A percentile compares a stretch with the other conserved stretches of the same genome.
phyloP scores from a whole-genome alignment of 1,140 invertebrate genomes.

The Drosophila nebulosa region DNA sequence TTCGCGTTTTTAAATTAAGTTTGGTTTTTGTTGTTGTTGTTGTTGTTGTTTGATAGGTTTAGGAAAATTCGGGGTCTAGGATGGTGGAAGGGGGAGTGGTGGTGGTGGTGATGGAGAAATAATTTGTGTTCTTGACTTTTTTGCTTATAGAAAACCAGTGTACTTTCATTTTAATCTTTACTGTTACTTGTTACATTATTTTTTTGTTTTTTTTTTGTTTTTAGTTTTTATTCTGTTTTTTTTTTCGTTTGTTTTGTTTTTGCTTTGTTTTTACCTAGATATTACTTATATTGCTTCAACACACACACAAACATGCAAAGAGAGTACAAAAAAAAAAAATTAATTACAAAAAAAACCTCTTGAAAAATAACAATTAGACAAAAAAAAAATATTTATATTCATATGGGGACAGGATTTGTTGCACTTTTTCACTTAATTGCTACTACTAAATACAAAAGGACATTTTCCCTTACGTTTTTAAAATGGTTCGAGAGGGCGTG shows the following conservation, averaged over 20 bases:
- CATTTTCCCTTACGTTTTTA: slow-evolving; percentile 16
- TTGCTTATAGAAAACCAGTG: slow-evolving; percentile 52
- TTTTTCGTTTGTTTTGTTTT: neutral
- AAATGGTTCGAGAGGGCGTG: neutral
- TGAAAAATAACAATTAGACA: neutral
- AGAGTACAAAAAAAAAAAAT: neutral
- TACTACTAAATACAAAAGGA: slow-evolving; percentile 6
- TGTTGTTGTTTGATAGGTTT: too few species aligned
- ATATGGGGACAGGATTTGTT: neutral
- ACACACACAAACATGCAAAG: neutral
- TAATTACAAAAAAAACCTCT: neutral
- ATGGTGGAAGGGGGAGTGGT: neutral
- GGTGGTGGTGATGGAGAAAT: neutral
- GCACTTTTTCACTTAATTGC: slow-evolving; percentile 1
- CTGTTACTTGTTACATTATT: slow-evolving; percentile 3
- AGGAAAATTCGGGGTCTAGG: neutral
- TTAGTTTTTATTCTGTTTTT: neutral
- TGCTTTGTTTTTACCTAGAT: neutral
- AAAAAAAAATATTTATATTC: neutral
- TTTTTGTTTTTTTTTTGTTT: slow-evolving; percentile 7
- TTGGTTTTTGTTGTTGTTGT: slow-evolving; percentile 13
- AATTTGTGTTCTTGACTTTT: slow-evolving; percentile 49
- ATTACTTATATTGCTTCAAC: slow-evolving; percentile 17
- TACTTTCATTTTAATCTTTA: slow-evolving; percentile 37
- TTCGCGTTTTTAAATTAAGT: slow-evolving; percentile 26